Conservation (phyloP, 2,797 vertebrate species). For the Hypotaenidia philippensis region DNA sequence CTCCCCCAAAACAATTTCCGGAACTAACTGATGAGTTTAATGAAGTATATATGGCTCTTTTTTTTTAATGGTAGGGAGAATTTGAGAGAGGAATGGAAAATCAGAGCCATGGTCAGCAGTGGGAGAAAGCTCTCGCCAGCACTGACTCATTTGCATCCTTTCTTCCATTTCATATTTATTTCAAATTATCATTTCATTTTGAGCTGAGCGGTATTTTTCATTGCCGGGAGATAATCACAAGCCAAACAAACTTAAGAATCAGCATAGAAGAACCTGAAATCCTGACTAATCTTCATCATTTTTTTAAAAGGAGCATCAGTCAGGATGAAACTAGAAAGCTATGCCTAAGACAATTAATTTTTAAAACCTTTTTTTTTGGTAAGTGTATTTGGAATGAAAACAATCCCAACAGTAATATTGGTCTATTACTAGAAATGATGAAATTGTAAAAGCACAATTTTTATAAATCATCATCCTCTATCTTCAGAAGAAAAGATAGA, state of each 20-base stretch:
- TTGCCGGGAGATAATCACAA: neutral
- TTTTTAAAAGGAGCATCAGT: slow-evolving; percentile 48
- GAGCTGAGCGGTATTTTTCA: neutral
- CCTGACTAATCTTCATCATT: slow-evolving; percentile 45
- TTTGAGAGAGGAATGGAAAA: neutral
- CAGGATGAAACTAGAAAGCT: slow-evolving; percentile 40
- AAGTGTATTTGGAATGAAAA: slow-evolving; percentile 66
- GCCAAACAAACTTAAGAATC: slow-evolving; percentile 18
- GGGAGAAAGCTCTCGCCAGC: neutral
- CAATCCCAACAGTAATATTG: slow-evolving; percentile 46
- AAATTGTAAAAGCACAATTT: slow-evolving; percentile 57
- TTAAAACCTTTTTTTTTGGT: slow-evolving; percentile 41
- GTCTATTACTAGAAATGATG: slow-evolving; percentile 64
- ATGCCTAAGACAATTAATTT: slow-evolving; percentile 60
- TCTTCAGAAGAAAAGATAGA: slow-evolving; percentile 50
- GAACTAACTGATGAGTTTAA: neutral
- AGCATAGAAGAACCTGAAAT: slow-evolving; percentile 5
- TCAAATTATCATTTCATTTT: neutral
- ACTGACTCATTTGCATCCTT: neutral
- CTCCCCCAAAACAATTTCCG: neutral
- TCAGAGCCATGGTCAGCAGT: neutral
- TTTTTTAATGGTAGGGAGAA: neutral
- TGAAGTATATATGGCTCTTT: neutral
- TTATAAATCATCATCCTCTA: slow-evolving; percentile 38
- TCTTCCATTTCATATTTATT: slow-evolving; percentile 15